Evolutionary conservation across 2,797 vertebrate species (phyloP), one percentile per base, ranked within the genome.

Genomic region (Naso thynnoides): DNA sequence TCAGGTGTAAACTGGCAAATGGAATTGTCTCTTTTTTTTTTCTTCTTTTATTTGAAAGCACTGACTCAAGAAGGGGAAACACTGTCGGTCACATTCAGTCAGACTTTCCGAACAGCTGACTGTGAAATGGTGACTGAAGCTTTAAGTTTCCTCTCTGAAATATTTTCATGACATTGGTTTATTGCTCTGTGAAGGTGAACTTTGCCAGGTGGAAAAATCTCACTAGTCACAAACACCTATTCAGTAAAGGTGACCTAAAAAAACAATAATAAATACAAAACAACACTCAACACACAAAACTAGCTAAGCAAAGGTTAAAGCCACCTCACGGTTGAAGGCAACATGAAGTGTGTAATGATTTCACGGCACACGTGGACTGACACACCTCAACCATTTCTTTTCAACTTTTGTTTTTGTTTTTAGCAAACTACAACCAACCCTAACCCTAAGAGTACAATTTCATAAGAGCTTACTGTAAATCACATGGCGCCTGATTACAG

Each of bases 101-200:
- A 89, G 60, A 79, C 67, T 85, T 87, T 88, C 73, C 76, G 33
- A 38, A 52, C 38, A 47, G 70, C 56, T 41, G 36, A 65, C 10
- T 27, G 53, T 59, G 68, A 66, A 55, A 63, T 39, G 41, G 45
- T 42, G 70, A 56, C 23, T 70, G 33, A 59, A 69, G 24, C 39
- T 9, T 29, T 61, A 19, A 29, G 36, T 76, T 82, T 72, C 50
- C 61, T 66, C 70, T 85, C 76, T 74, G 65, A 85, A 83, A 76
- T 18, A 70, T 65, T 76, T 65, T 74, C 77, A 73, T 76, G 59
- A 55, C 84, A 83, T 76, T 39, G 84, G 58, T 88, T 90, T 82
- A 90, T 76, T 69, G 72, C 75, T 67, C 57, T 72, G 80, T 72
- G 82, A 74, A 84, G 76, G 73, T 79, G 54, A 47, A 50, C 26